Conservation (phyloP, 2,113 vertebrate genomes). For the Strix uralensis region DNA sequence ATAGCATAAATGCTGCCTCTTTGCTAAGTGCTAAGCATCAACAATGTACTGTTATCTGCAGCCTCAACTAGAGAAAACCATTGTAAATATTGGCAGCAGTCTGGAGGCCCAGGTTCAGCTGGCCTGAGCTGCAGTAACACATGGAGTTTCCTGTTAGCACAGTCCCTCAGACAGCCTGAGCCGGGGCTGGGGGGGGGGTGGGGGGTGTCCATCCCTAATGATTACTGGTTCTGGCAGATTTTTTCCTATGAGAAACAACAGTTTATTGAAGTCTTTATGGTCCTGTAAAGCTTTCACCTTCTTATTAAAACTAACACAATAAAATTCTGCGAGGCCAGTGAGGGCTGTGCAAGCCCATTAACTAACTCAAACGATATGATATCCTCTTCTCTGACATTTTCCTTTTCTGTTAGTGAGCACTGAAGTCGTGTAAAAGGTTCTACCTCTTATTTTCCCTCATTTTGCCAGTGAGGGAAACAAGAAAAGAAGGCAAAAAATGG, state of each 20-base stretch:
- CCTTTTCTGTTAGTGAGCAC: not conserved
- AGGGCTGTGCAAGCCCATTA: not conserved
- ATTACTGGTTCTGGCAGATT: not conserved
- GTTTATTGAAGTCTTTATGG: not conserved
- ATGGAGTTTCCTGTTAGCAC: accelerated
- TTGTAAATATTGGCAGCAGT: not conserved
- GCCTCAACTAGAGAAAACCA: not conserved
- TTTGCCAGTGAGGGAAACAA: not conserved
- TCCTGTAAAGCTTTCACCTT: not conserved
- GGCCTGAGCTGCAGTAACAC: not conserved
- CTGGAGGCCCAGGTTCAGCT: not conserved
- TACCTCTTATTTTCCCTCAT: not conserved
- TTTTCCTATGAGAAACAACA: not conserved
- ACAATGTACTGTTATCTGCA: not conserved
- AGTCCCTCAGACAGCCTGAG: not conserved
- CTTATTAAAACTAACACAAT: not conserved
- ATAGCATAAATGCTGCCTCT: not conserved
- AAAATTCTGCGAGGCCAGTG: not conserved
- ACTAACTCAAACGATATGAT: not conserved
- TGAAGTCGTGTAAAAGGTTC: not conserved
- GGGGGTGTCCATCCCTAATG: too few species aligned
- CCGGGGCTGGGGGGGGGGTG: not conserved
- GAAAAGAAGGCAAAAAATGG: not conserved
- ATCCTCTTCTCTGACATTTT: not conserved
- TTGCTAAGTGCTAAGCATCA: not conserved